Evolutionary conservation across 92 coral and sea anemone species (phyloP).

Genomic region (Nematostella vectensis): DNA sequence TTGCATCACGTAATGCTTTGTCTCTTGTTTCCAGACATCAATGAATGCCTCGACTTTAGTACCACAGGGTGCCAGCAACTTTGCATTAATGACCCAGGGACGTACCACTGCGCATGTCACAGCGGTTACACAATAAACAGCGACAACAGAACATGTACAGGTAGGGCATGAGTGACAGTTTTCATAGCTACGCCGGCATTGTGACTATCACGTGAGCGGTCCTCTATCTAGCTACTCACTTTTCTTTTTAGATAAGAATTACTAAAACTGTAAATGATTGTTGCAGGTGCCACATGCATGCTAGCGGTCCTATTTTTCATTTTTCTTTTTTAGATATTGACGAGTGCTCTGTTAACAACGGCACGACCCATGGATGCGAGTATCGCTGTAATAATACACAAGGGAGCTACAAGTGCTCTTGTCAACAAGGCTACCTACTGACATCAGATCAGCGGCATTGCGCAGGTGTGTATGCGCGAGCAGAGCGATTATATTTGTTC

Average conservation of each 20-base stretch:
- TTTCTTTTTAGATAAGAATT: too few relatives aligned
- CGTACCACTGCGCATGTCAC: conserved; percentile 18
- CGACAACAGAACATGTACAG: conserved; percentile 19
- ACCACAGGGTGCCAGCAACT: conserved; percentile 25
- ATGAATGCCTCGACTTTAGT: conserved; percentile 14
- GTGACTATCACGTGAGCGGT: neutral
- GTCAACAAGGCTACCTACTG: conserved; percentile 40
- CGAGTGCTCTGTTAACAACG: conserved; percentile 24
- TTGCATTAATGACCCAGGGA: conserved; percentile 23
- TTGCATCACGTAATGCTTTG: too few relatives aligned
- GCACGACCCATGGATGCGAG: conserved; percentile 19
- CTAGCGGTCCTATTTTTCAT: too few relatives aligned
- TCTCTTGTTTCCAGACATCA: conserved; percentile 15
- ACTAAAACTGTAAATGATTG: too few relatives aligned
- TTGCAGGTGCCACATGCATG: too few relatives aligned
- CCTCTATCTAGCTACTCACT: too few relatives aligned
- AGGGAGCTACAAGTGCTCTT: conserved; percentile 46
- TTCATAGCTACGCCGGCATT: neutral
- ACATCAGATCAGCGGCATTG: conserved; percentile 27
- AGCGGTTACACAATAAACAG: conserved; percentile 14
- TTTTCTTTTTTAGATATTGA: conserved; percentile 16
- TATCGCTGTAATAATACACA: conserved; percentile 32
- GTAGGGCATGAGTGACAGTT: neutral
- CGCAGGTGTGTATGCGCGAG: conserved; percentile 43
- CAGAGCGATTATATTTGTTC: too few relatives aligned